Evolutionary conservation across 2,888 invertebrate genomes (phyloP), one percentile per base, ranked within the genome.

Genomic region (Stenichneumon culpator): DNA sequence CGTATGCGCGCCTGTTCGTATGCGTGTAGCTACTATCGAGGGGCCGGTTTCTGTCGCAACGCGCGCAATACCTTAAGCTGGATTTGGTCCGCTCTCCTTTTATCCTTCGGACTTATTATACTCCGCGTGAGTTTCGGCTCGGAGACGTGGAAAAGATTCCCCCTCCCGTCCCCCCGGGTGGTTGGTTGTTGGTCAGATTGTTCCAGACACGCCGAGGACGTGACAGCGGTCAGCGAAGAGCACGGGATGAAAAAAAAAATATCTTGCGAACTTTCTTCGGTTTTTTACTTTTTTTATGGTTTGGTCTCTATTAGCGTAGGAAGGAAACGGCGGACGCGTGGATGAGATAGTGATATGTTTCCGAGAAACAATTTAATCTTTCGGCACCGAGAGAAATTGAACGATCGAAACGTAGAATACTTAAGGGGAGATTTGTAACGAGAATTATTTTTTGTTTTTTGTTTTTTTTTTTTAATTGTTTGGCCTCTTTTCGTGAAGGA

Each of bases 1-100:
- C n/a, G 25, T 36, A 11, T 25, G 52, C n/a, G 57, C 39, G 22
- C 32, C 28, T n/a, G 22, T 72, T 3, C 36, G 4, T 65, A n/a
- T 32, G 2, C 25, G 16, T 44, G 14, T 25, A 6, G 39, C 60
- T 67, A 79, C 74, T 70, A 79, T 82, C 82, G 70, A 32, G 68
- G 44, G 39, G 47, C 47, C 79, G 73, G 67, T 75, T 80, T 68
- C 44, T 86, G 87, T 86, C 79, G 79, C 79, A 77, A 79, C 82
- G 81, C 69, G 69, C 81, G 82, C 86, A 79, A 73, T 86, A 84
- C 86, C 79, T 86, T 87, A 88, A 91, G 90, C 88, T 87, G 87
- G 89, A 90, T 90, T 89, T 90, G 88, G 88, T 89, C 87, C 88
- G 86, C 77, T 79, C 69, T 88, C 73, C 86, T 87, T 89, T 90